Percentiles rank a stretch among this genome's conserved stretches.
These are phyloP conservation scores for Periophthalmus magnuspinnatus DNA, from an alignment of 2,797 vertebrate species.

Conservation along the genomic window DNA sequence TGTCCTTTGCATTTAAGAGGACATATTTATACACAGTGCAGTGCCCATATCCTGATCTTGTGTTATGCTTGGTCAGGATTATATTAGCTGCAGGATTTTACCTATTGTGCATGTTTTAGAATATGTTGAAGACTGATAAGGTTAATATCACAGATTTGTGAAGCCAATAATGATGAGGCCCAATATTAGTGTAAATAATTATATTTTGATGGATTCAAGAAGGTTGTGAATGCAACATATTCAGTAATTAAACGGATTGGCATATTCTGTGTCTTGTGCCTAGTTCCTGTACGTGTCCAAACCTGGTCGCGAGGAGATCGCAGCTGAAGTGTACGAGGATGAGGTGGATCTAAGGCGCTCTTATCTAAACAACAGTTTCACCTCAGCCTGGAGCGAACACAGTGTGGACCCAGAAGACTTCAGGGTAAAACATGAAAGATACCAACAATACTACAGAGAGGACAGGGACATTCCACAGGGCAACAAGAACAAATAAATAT, in stretches of 20 bases:
- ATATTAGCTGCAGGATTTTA: too few relatives aligned
- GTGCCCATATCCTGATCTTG: too few relatives aligned
- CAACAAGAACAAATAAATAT: constrained; percentile 36
- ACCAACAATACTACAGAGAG: constrained; percentile 32
- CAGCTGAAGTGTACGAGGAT: constrained; percentile 93
- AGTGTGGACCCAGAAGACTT: constrained; percentile 95
- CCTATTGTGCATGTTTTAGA: too few relatives aligned
- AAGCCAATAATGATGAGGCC: not conserved
- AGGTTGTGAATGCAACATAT: not conserved
- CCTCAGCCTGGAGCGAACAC: constrained; percentile 90
- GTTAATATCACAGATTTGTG: not conserved
- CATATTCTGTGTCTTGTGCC: not conserved
- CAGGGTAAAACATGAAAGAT: constrained; percentile 80
- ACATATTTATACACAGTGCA: too few relatives aligned
- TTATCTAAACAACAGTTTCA: constrained; percentile 89
- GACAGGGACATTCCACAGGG: not conserved
- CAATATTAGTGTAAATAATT: too few relatives aligned
- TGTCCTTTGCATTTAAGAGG: too few relatives aligned
- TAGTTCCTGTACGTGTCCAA: constrained; percentile 85
- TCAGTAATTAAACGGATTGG: too few relatives aligned
- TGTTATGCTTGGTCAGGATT: too few relatives aligned
- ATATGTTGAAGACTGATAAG: too few relatives aligned
- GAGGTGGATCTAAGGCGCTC: constrained; percentile 88
- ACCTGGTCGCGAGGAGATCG: constrained; percentile 85
- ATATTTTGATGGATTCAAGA: not conserved